Percentiles rank a stretch among this genome's conserved stretches.
These are phyloP conservation scores for Stenchaetothrips biformis DNA, from an alignment of 2,888 invertebrate species.

Conservation along the genomic window DNA sequence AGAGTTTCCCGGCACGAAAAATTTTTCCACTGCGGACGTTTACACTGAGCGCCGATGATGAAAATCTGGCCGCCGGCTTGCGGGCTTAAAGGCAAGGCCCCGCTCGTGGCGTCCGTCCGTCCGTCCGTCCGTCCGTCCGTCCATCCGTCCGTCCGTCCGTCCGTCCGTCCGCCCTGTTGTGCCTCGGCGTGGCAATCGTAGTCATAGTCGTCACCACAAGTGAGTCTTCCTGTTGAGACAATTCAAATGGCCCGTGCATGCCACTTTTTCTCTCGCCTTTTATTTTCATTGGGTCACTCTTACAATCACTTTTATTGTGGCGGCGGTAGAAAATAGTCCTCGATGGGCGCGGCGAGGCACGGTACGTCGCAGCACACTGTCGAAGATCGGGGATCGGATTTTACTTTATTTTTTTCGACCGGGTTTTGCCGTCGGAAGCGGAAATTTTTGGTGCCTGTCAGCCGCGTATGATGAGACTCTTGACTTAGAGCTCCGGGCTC, in stretches of 20 bases:
- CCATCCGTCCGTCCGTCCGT: background rate
- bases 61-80: too few species aligned
- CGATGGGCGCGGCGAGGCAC: background rate
- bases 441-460: too few species aligned
- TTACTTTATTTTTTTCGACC: too few species aligned
- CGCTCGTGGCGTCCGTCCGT: too few species aligned
- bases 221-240: constrained; percentile 24
- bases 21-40: too few species aligned
- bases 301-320: constrained; percentile 25
- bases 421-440: too few species aligned
- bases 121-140: background rate
- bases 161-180: background rate
- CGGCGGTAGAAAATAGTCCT: background rate
- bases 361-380: background rate
- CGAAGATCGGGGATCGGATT: too few species aligned
- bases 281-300: constrained; percentile 23
- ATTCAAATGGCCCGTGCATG: background rate
- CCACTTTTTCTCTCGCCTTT: background rate
- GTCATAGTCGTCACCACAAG: constrained; percentile 24
- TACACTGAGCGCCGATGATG: too few species aligned
- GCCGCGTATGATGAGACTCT: too few species aligned
- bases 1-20: too few species aligned
- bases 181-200: background rate
- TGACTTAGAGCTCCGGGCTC: too few species aligned
- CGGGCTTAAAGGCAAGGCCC: too few species aligned